A percentile compares a stretch with the other conserved stretches of the same genome.
Conservation (phyloP, 2,888 invertebrate genomes). For the Agelastica alni region DNA sequence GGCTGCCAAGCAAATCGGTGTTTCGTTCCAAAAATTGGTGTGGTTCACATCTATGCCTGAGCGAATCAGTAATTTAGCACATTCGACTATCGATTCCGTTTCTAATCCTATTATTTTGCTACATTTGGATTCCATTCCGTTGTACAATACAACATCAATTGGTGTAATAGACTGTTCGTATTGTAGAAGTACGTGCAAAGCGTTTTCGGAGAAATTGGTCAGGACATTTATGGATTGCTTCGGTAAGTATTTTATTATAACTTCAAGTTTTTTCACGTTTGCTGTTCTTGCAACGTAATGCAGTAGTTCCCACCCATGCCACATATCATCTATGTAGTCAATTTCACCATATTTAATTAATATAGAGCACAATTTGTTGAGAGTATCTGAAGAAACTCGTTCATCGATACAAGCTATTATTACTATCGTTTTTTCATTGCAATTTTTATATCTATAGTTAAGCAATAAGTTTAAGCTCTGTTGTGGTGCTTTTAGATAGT, state of each 20-base stretch:
- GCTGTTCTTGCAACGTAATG: slow-evolving; percentile 37
- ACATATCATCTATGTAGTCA: slow-evolving; percentile 31
- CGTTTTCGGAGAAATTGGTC: slow-evolving; percentile 41
- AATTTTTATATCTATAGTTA: not conserved
- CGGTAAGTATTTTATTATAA: slow-evolving; percentile 21
- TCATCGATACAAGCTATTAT: not conserved
- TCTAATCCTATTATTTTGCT: slow-evolving; percentile 36
- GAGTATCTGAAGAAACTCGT: not conserved
- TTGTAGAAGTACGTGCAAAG: slow-evolving; percentile 39
- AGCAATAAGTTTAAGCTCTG: not conserved
- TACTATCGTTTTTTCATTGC: not conserved
- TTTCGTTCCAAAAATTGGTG: slow-evolving; percentile 42
- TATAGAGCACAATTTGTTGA: slow-evolving; percentile 14
- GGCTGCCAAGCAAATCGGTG: slow-evolving; percentile 40
- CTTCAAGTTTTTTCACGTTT: slow-evolving; percentile 31
- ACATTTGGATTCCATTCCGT: slow-evolving; percentile 33
- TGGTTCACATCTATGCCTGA: slow-evolving; percentile 41
- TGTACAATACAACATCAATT: slow-evolving; percentile 31
- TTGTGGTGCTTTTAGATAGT: not conserved
- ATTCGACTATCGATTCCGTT: slow-evolving; percentile 30
- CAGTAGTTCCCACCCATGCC: slow-evolving; percentile 41
- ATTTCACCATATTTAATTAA: slow-evolving; percentile 15
- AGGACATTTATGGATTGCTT: slow-evolving; percentile 31
- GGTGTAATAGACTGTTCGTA: slow-evolving; percentile 33
- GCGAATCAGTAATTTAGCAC: slow-evolving; percentile 35